phyloP scores from a whole-genome alignment of 23 tunicate genomes.

The Diplosoma virens region DNA sequence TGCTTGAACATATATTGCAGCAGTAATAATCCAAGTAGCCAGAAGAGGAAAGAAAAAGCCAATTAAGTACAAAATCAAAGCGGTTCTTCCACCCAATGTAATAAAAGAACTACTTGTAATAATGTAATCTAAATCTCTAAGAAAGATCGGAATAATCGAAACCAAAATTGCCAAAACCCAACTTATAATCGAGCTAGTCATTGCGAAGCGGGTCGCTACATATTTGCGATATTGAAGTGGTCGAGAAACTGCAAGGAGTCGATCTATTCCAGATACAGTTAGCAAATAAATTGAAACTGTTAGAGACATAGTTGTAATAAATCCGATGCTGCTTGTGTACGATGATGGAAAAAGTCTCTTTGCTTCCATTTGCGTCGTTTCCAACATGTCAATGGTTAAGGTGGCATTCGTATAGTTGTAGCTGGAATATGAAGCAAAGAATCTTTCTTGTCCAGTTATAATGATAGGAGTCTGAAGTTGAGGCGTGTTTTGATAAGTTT shows the following conservation, averaged over 20 bases:
- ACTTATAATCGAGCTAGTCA: not conserved
- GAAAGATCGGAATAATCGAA: not conserved
- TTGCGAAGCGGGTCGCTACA: conserved; percentile 7
- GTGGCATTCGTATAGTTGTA: not conserved
- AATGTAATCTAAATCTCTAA: not conserved
- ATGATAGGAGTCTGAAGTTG: not conserved
- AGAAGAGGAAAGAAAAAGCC: conserved; percentile 16
- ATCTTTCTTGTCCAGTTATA: not conserved
- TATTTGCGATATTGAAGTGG: conserved; percentile 11
- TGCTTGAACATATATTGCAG: not conserved
- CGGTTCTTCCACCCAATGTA: not conserved
- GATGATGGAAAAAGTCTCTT: not conserved
- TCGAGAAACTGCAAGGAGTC: conserved; percentile 4
- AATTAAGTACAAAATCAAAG: conserved; percentile 4
- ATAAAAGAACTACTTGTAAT: conserved; percentile 1
- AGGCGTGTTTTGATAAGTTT: not conserved
- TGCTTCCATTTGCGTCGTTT: not conserved
- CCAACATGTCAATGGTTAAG: not conserved
- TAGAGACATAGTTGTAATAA: conserved; percentile 13
- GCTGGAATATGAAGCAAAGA: not conserved
- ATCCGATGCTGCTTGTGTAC: not conserved
- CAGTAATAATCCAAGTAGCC: conserved; percentile 7
- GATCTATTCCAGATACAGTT: conserved; percentile 29
- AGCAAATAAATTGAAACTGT: conserved; percentile 23
- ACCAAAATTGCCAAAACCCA: conserved; percentile 5